A percentile compares a stretch with the other conserved stretches of the same genome.
These are phyloP conservation scores for Rattus rattus DNA, from an alignment of 2,113 vertebrate species.

Conservation along the genomic window DNA sequence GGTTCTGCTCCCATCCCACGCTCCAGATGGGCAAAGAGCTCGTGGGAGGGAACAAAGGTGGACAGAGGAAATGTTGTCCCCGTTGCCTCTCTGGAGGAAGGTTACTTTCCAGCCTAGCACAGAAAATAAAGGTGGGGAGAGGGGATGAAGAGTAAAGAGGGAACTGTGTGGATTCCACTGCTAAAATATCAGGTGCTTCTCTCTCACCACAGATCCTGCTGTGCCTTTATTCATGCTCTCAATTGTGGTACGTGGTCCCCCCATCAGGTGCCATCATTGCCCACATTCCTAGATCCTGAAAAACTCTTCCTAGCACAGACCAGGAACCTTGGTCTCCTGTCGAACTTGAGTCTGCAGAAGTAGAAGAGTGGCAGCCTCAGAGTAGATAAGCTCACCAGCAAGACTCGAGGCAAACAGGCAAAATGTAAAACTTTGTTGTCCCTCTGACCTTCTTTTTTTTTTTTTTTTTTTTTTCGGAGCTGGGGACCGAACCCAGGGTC, in stretches of 20 bases:
- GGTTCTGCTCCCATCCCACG: background rate
- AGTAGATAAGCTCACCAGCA: background rate
- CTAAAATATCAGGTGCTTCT: background rate
- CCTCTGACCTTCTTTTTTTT: background rate
- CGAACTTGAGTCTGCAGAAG: background rate
- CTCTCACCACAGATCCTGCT: background rate
- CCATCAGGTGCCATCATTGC: background rate
- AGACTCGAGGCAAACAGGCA: background rate
- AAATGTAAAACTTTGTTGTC: background rate
- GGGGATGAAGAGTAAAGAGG: background rate
- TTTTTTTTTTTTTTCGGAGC: no score
- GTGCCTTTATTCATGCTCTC: background rate
- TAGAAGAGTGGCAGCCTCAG: background rate
- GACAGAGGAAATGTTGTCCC: background rate
- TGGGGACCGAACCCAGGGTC: no score
- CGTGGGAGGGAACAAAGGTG: background rate
- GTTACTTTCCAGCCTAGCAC: background rate
- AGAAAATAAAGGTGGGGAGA: background rate
- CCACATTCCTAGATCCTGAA: background rate
- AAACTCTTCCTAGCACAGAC: background rate
- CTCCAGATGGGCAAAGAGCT: slow-evolving; percentile 15
- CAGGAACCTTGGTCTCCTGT: background rate
- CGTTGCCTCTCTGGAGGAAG: background rate
- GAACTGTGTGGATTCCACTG: background rate
- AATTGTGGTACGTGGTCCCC: background rate